Base-by-base conservation (phyloP, 2,888 invertebrate species). In the Tribolium freemani region DNA sequence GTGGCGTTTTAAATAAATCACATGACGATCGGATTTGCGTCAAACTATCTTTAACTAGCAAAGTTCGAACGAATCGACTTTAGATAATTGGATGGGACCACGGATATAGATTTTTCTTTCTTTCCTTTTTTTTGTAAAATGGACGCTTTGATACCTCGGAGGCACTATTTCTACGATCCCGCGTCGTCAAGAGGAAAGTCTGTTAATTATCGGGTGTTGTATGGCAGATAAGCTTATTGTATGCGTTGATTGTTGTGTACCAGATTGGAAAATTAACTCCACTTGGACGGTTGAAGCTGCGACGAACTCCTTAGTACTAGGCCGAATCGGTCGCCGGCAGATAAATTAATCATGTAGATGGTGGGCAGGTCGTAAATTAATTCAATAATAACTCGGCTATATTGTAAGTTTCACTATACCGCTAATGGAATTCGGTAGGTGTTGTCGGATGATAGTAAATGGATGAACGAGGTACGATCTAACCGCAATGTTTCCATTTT, bases 181-280 rank as follows among this genome's bases (percentile, higher is more conserved):
- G 30, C 48, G 10, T 51, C 10, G 11, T 20, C 51, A 9, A 10
- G 31, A 38, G 51, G 69, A 69, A 74, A 69, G 71, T 71, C 68
- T 64, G 63, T 74, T 74, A 68, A 73, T 72, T 68, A 74, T 72
- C 8, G 63, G 73, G 73, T 78, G 77, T 79, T 77, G 77, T 77
- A 76, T 75, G 76, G 80, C 77, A 79, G 79, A 83, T 81, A 81
- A 82, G 81, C 79, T 82, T 83, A 84, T 84, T 84, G 81, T 83
- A 80, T 75, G 76, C 78, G 79, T 80, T 82, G 83, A 84, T 84
- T 84, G 83, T 83, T 84, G 84, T 84, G 82, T 82, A 83, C 80
- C 82, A 83, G 83, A 84, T 84, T 84, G 84, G 84, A 84, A 84
- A 84, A 84, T 84, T 84, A 84, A 84, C 83, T 82, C 77, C 75